Evolutionary conservation across 2,797 vertebrate species (phyloP), one percentile per base, ranked within the genome.

Genomic region (Loris lydekkerianus): DNA sequence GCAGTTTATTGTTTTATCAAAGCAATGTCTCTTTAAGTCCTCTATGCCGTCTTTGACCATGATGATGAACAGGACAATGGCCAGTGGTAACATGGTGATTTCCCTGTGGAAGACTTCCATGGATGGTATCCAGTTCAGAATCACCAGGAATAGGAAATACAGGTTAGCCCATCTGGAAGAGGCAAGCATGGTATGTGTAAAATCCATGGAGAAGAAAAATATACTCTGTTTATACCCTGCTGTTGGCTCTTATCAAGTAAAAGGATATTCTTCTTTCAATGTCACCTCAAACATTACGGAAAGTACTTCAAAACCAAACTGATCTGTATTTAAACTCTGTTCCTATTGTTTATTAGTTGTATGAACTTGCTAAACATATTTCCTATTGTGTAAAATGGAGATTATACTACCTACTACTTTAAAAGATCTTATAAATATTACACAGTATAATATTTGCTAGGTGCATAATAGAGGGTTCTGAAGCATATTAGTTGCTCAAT

Each of bases 51-150:
- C 98, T 89, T 99, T 99, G 89, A 97, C 85, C 94, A 98, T 98
- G 81, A 98, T 98, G 94, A 98, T 67, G 85, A 98, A 92, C 65
- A 99, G 97, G 53, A 99, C 98, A 61, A 97, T 31, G 82, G 94
- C 61, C 95, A 99, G 60, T 27, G 98, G 98, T 29, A 99, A 43
- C 98, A 98, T 96, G 1, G 97, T 98, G 70, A 99, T 98, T 80
- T 98, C 98, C 46, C 92, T 98, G 72, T 98, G 98, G 97, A 99
- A 99, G 20, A 98, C 97, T 96, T 98, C 98, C 65, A 98, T 92
- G 92, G 97, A 97, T 23, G 98, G 98, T 27, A 99, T 96, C 98
- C 98, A 99, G 97, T 98, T 99, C 94, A 99, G 97, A 96, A 98
- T 56, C 69, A 95, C 97, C 97, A 99, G 97, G 69, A 99, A 97